Conservation (phyloP, 1,140 invertebrate genomes). For the Streblospio benedicti region DNA sequence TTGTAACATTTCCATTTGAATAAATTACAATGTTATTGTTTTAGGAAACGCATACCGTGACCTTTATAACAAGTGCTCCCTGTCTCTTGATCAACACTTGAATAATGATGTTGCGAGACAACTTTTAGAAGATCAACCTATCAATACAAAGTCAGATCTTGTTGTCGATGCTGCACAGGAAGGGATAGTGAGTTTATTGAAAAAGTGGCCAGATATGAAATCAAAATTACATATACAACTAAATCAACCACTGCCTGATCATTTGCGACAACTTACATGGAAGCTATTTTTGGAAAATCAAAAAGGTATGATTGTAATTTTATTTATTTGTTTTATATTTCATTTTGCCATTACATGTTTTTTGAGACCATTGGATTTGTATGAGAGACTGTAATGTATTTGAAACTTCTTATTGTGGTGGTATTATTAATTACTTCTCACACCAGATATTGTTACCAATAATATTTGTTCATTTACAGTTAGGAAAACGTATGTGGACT, state of each 20-base stretch:
- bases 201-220: constrained; percentile 44
- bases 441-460: too few species aligned
- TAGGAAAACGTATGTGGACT: constrained; percentile 35
- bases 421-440: too few species aligned
- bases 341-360: too few species aligned
- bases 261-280: constrained; percentile 37
- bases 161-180: constrained; percentile 32
- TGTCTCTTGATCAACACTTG: constrained; percentile 35
- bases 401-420: too few species aligned
- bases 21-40: constrained; percentile 8
- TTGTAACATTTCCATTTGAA: neutral
- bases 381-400: too few species aligned
- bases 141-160: constrained; percentile 39
- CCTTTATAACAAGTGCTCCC: constrained; percentile 34
- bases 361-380: too few species aligned
- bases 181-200: constrained; percentile 33
- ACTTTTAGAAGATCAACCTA: constrained; percentile 35
- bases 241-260: constrained; percentile 34
- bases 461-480: too few species aligned
- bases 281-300: constrained; percentile 36
- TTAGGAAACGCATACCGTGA: constrained; percentile 30
- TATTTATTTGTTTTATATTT: too few species aligned
- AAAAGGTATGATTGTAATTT: constrained; percentile 24
- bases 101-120: constrained; percentile 40
- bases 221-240: constrained; percentile 35